Conservation (phyloP, 1,140 invertebrate species). For the Rhopalosiphum maidis region DNA sequence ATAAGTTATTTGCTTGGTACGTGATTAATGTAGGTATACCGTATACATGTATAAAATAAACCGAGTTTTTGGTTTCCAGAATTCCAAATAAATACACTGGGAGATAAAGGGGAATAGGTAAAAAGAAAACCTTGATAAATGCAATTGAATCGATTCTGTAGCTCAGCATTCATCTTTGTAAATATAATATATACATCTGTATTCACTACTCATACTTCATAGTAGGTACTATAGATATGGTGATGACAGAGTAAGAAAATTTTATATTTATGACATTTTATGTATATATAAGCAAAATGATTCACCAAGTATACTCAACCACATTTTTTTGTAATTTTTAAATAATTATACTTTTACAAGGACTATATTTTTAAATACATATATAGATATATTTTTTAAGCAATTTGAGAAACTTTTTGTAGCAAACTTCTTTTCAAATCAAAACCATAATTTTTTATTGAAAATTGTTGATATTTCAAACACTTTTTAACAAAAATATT, state of each 20-base stretch:
- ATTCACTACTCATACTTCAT: background rate
- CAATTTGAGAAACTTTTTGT: no score
- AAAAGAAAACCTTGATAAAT: background rate
- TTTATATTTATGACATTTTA: background rate
- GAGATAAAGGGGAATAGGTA: background rate
- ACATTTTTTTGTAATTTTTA: no score
- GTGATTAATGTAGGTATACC: slow-evolving; percentile 1
- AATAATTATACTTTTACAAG: no score
- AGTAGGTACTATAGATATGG: background rate
- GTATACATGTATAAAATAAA: background rate
- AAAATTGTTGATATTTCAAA: no score
- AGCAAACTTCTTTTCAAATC: no score
- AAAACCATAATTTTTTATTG: no score
- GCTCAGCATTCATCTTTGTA: background rate
- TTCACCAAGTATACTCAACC: no score
- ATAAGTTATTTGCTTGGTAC: background rate
- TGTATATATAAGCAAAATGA: background rate
- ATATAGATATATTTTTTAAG: no score
- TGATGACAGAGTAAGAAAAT: background rate
- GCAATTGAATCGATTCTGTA: background rate
- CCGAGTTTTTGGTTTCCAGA: slow-evolving; percentile 42
- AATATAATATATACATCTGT: background rate
- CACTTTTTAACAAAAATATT: no score
- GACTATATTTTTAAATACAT: no score
- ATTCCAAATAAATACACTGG: slow-evolving; percentile 16